phyloP scores from a whole-genome alignment of 2,797 vertebrate genomes.

The Pseudochirops corinnae region DNA sequence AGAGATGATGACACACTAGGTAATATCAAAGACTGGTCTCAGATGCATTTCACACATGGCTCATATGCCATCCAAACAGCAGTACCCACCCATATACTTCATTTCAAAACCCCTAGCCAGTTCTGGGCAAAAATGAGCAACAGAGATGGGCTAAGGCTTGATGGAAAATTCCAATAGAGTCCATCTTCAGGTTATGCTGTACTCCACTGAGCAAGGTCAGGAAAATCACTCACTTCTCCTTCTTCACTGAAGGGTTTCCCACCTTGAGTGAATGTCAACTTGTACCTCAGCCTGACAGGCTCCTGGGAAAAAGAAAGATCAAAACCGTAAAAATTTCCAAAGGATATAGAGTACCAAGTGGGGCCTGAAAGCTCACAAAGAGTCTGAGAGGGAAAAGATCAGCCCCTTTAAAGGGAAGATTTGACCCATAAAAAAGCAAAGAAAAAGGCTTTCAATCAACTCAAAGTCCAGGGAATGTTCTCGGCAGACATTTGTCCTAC shows the following conservation, averaged over 20 bases:
- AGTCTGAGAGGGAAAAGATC: not conserved
- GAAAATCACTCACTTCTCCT: constrained; percentile 89
- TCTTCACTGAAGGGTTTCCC: constrained; percentile 82
- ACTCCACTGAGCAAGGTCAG: constrained; percentile 84
- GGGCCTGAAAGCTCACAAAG: not conserved
- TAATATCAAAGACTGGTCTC: constrained; percentile 30
- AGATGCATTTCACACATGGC: constrained; percentile 34
- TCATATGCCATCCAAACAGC: constrained; percentile 7
- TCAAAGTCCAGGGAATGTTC: not conserved
- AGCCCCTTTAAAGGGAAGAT: not conserved
- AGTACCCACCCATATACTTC: not conserved
- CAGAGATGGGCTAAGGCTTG: not conserved
- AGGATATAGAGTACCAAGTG: not conserved
- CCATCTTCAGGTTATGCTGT: constrained; percentile 60
- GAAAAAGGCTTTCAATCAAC: not conserved
- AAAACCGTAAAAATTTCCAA: not conserved
- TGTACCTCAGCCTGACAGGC: constrained; percentile 88
- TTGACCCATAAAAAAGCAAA: not conserved
- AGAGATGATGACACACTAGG: not conserved
- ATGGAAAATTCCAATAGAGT: fast-evolving
- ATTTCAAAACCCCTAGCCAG: constrained; percentile 22
- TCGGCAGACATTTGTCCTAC: not conserved
- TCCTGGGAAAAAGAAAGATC: constrained; percentile 79
- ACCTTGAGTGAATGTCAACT: constrained; percentile 87
- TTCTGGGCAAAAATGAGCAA: not conserved